Percentiles rank a stretch among this genome's conserved stretches.
These are phyloP conservation scores for Sycophila texana DNA, from an alignment of 2,888 invertebrate species.

Conservation along the genomic window DNA sequence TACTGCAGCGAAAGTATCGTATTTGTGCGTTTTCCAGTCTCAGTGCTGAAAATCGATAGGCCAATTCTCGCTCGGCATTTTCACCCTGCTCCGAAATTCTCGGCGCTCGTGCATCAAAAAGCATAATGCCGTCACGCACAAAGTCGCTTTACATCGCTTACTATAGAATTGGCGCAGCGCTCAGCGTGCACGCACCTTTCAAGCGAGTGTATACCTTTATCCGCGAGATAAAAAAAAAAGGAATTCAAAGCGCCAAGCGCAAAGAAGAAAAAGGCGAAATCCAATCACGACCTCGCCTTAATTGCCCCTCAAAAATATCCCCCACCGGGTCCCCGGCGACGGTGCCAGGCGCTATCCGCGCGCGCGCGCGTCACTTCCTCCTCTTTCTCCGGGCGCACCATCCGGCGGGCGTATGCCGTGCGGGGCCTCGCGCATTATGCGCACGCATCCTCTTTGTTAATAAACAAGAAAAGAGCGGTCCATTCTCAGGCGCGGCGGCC, in stretches of 20 bases:
- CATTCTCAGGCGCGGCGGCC: background rate
- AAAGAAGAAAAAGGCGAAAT: background rate
- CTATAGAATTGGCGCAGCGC: no score
- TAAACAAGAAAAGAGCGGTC: conserved; percentile 27
- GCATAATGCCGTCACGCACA: no score
- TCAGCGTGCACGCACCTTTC: background rate
- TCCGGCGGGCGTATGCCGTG: background rate
- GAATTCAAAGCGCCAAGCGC: no score
- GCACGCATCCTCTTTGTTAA: conserved; percentile 30
- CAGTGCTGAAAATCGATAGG: no score
- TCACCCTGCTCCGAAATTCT: no score
- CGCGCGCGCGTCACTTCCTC: background rate
- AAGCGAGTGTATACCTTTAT: no score
- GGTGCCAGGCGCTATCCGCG: background rate
- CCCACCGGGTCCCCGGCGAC: background rate
- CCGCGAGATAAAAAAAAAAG: no score
- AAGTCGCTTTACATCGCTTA: no score
- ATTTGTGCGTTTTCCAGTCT: no score
- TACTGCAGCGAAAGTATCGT: no score
- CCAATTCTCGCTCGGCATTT: no score
- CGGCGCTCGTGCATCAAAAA: no score
- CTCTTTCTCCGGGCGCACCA: background rate
- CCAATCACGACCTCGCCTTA: conserved; percentile 26
- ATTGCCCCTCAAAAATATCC: conserved; percentile 14
- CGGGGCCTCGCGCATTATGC: background rate